These are phyloP conservation scores for Orthosia cruda DNA, from an alignment of 2,888 invertebrate species.

Conservation along the genomic window DNA sequence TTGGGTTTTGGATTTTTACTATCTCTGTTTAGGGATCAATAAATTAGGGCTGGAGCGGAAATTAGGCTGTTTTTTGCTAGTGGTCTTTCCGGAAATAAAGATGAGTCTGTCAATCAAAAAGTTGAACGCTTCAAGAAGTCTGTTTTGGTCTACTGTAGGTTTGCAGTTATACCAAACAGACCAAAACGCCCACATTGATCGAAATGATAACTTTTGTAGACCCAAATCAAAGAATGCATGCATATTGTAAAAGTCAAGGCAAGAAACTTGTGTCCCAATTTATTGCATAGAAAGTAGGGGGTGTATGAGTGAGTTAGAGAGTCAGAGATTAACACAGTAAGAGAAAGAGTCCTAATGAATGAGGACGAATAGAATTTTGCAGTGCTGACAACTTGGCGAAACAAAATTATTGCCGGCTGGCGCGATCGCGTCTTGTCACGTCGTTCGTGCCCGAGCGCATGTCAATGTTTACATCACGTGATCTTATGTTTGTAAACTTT, in stretches of 20 bases:
- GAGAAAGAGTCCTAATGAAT: background rate
- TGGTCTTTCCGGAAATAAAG: constrained; percentile 22
- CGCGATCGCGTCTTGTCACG: constrained; percentile 3
- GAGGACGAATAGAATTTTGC: constrained; percentile 14
- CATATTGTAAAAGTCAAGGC: background rate
- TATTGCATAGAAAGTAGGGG: background rate
- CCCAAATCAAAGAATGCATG: background rate
- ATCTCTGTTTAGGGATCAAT: constrained; percentile 66
- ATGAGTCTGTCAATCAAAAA: constrained; percentile 21
- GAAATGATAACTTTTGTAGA: background rate
- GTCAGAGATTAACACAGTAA: background rate
- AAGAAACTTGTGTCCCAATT: background rate
- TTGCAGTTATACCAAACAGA: background rate
- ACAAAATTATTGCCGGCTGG: constrained; percentile 18
- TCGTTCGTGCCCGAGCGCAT: constrained; percentile 66
- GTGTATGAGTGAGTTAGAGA: background rate
- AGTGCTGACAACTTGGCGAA: constrained; percentile 57
- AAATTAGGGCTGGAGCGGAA: constrained; percentile 60
- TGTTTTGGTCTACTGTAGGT: background rate
- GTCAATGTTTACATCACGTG: constrained; percentile 76
- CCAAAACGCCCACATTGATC: background rate
- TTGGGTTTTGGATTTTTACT: background rate
- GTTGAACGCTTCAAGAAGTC: background rate
- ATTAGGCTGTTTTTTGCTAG: constrained; percentile 28
- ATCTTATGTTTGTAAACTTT: constrained; percentile 64